Conservation (phyloP, 1,140 invertebrate genomes). For the Leptopilina boulardi region DNA sequence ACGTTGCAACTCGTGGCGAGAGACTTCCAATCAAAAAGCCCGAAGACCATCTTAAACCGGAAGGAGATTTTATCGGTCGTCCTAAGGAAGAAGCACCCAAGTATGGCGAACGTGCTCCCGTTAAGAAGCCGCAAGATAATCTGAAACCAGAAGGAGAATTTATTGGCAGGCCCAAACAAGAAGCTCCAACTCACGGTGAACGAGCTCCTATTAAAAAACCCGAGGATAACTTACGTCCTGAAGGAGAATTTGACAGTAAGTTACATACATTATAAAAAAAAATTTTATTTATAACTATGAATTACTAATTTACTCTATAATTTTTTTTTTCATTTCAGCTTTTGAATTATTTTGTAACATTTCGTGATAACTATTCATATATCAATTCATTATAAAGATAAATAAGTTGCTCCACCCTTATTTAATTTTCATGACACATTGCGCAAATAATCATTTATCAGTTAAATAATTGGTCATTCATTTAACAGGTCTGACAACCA, state of each 20-base stretch:
- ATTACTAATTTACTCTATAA: background rate
- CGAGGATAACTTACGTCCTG: slow-evolving; percentile 75
- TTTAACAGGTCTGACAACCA: slow-evolving; percentile 79
- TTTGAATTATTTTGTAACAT: background rate
- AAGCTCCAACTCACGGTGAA: slow-evolving; percentile 50
- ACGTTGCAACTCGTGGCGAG: slow-evolving; percentile 71
- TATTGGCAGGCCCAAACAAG: slow-evolving; percentile 70
- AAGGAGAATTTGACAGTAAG: slow-evolving; percentile 78
- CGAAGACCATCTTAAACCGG: slow-evolving; percentile 73
- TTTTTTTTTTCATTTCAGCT: background rate
- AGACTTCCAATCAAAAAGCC: slow-evolving; percentile 71
- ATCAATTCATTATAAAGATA: background rate
- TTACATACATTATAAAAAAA: background rate
- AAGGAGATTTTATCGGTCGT: slow-evolving; percentile 76
- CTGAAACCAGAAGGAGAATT: slow-evolving; percentile 79
- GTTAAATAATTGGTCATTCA: slow-evolving; percentile 68
- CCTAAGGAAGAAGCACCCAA: slow-evolving; percentile 66
- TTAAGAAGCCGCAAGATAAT: slow-evolving; percentile 76
- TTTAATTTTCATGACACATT: slow-evolving; percentile 26
- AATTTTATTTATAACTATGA: too few relatives aligned
- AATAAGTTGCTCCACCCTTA: slow-evolving; percentile 21
- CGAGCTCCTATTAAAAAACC: slow-evolving; percentile 66
- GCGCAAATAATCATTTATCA: slow-evolving; percentile 20
- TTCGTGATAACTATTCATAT: background rate
- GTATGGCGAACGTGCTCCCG: slow-evolving; percentile 71